A percentile compares a stretch with the other conserved stretches of the same genome.
Evolutionary conservation across 2,113 vertebrate genomes (phyloP).

Genomic region (Zapornia atra): DNA sequence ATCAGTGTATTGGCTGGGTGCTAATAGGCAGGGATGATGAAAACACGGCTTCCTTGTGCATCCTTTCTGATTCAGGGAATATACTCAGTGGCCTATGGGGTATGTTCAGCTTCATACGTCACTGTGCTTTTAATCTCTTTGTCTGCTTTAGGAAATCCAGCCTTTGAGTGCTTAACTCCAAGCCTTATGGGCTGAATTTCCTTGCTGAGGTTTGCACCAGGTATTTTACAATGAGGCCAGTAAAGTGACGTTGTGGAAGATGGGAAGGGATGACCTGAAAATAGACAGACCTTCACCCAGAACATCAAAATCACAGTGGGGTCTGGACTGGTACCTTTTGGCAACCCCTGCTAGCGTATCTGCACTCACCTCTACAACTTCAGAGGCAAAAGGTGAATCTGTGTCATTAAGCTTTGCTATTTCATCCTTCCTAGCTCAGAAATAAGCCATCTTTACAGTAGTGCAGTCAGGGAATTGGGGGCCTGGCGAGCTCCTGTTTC

Average conservation of each 20-base stretch:
- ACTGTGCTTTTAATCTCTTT: background rate
- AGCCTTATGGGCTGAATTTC: background rate
- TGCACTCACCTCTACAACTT: accelerated
- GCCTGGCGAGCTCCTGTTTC: background rate
- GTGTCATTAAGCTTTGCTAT: background rate
- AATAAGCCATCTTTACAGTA: background rate
- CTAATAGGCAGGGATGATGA: background rate
- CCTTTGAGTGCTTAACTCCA: background rate
- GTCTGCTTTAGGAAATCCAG: background rate
- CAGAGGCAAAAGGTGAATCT: background rate
- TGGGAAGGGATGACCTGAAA: background rate
- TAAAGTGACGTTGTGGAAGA: background rate
- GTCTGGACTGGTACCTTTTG: background rate
- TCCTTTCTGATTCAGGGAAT: background rate
- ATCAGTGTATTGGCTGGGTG: background rate
- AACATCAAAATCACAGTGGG: background rate
- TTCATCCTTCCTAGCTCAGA: background rate
- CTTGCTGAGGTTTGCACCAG: background rate
- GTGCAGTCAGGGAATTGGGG: background rate
- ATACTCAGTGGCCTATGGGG: background rate
- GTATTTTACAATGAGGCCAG: background rate
- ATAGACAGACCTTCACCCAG: background rate
- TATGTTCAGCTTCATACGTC: background rate
- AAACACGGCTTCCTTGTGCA: background rate
- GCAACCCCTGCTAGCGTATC: accelerated